A percentile compares a stretch with the other conserved stretches of the same genome.
Conservation (phyloP, 2,888 invertebrate species). For the Cecidostiba fungosa region DNA sequence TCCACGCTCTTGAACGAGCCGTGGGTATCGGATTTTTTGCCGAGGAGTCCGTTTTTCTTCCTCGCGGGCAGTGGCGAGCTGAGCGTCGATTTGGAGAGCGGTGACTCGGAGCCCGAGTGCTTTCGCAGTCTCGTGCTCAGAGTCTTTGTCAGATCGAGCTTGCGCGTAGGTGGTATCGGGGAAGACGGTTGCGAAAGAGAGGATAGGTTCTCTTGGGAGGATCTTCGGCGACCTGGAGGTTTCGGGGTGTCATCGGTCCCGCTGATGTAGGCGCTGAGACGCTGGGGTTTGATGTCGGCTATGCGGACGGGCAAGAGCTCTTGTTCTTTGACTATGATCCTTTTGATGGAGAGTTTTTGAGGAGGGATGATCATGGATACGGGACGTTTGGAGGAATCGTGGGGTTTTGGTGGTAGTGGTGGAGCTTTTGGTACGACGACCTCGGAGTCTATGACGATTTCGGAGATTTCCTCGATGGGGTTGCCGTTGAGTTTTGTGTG, state of each 20-base stretch:
- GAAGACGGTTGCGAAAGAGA: constrained; percentile 44
- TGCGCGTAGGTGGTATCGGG: constrained; percentile 23
- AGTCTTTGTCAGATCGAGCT: constrained; percentile 31
- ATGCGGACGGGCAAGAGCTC: constrained; percentile 25
- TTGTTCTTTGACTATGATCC: constrained; percentile 39
- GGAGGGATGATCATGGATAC: not conserved
- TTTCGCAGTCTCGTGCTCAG: constrained; percentile 41
- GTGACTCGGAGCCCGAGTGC: constrained; percentile 46
- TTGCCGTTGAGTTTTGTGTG: not conserved
- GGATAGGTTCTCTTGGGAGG: constrained; percentile 43
- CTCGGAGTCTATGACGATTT: not conserved
- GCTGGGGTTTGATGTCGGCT: constrained; percentile 47
- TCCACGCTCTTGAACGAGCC: constrained; percentile 70
- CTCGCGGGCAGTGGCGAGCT: constrained; percentile 27
- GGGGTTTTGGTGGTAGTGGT: not conserved
- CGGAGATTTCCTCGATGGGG: not conserved
- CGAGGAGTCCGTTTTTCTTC: constrained; percentile 34
- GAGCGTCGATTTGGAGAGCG: constrained; percentile 26
- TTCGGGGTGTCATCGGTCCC: constrained; percentile 43
- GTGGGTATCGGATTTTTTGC: constrained; percentile 65
- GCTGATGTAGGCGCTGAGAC: constrained; percentile 39
- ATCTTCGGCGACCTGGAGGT: constrained; percentile 67
- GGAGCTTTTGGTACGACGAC: not conserved
- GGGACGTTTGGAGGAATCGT: not conserved
- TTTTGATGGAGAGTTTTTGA: not conserved